phyloP scores from a whole-genome alignment of 1,140 invertebrate species.

The Acromyrmex charruanus region DNA sequence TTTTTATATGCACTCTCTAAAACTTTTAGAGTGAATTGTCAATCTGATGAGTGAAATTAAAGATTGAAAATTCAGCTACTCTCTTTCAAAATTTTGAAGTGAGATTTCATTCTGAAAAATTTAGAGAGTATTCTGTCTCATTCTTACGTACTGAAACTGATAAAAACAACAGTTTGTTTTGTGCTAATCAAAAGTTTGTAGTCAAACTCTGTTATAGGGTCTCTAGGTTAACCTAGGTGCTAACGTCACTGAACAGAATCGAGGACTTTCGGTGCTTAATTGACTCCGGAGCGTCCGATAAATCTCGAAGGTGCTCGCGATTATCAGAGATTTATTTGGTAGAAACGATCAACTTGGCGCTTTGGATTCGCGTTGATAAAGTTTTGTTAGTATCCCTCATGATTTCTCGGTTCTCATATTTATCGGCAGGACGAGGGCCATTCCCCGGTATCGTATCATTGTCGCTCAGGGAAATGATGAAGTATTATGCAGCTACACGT shows the following conservation, averaged over 20 bases:
- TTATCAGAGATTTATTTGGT: conserved; percentile 65
- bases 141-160: too few species aligned
- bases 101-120: too few species aligned
- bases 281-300: conserved; percentile 65
- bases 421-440: not conserved
- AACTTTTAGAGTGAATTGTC: too few species aligned
- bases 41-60: too few species aligned
- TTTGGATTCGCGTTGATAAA: conserved; percentile 34
- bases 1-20: too few species aligned
- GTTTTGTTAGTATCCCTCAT: conserved; percentile 31
- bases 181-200: too few species aligned
- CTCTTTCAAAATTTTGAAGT: too few species aligned
- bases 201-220: too few species aligned
- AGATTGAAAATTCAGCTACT: too few species aligned
- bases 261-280: conserved; percentile 66
- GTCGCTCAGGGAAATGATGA: conserved; percentile 53
- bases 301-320: conserved; percentile 51
- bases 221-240: too few species aligned
- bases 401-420: not conserved
- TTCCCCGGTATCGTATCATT: conserved; percentile 21
- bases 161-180: too few species aligned
- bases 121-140: too few species aligned
- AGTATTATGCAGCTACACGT: conserved; percentile 39
- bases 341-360: conserved; percentile 35
- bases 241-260: not conserved